Evolutionary conservation across 2,797 vertebrate genomes (phyloP), one percentile per base, ranked within the genome.

Genomic region (Mus spretus): DNA sequence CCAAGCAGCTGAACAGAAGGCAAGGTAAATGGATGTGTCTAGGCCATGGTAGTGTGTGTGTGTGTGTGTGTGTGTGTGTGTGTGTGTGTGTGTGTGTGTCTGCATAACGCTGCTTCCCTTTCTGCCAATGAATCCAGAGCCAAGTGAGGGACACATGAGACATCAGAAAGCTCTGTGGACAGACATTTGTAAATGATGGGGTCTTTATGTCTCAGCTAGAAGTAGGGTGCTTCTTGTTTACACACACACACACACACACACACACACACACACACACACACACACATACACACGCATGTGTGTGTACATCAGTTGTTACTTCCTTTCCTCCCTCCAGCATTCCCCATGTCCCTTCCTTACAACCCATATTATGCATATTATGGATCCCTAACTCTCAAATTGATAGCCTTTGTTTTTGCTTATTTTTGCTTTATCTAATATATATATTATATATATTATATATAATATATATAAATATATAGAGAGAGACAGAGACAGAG

Each of bases 11-110:
- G 17, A 83, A 74, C 55, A 44, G 31, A 86, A 70, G 24, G 72
- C 9, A 82, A 80, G 50, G 67, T 59, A 59, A 15, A 24, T 20
- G 37, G 67, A 37, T 6, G 11, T 34, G 37, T 20, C 26, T 3
- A 34, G 47, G 78, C 8, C 0, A 0, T 1, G 3, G 1, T 50
- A 10, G 17, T 1, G 47, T 50, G 50, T 0, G 0, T 11, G 50
- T 50, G 50, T 50, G 50, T 50, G 47, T 50, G 50, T 0, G 0
- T 9, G 50, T 11, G 50, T 11, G 50, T 11, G 47, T 11, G 50
- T 0, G 0, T 9, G 50, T 50, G 50, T 50, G 50, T 50, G 47
- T 47, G 47, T 47, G 47, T 47, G 47, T 0, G 0, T 11, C 37
- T 50, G 47, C 9, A 50, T 10, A 40, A 80, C 65, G 6, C 40